These are phyloP conservation scores for Lapara coniferarum DNA, from an alignment of 2,888 invertebrate species.

Conservation along the genomic window DNA sequence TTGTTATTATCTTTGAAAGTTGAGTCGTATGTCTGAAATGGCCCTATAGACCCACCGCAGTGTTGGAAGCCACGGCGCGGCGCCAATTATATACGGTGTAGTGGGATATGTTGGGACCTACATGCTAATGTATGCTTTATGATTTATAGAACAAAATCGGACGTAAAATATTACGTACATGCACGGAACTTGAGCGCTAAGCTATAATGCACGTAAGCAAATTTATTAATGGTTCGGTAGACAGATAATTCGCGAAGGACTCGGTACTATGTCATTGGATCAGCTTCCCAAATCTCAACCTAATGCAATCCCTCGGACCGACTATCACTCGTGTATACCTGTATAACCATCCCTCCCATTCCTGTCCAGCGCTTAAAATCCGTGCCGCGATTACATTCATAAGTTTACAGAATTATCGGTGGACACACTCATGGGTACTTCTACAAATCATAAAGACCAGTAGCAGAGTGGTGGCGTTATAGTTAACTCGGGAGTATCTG, in stretches of 20 bases:
- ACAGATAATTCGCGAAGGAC: too few relatives aligned
- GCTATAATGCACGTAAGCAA: too few relatives aligned
- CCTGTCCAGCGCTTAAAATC: too few relatives aligned
- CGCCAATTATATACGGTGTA: conserved; percentile 67
- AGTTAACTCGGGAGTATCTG: conserved; percentile 31
- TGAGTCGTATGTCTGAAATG: neutral
- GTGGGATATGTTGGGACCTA: conserved; percentile 57
- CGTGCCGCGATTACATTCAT: neutral
- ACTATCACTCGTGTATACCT: too few relatives aligned
- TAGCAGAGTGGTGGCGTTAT: conserved; percentile 47
- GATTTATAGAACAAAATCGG: conserved; percentile 10
- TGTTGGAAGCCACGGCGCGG: neutral
- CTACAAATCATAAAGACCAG: conserved; percentile 47
- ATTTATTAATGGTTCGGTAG: too few relatives aligned
- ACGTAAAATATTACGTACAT: neutral
- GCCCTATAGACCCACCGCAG: conserved; percentile 39
- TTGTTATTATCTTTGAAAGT: too few relatives aligned
- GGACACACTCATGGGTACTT: neutral
- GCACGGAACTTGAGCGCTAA: too few relatives aligned
- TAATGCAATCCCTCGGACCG: too few relatives aligned
- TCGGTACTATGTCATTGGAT: too few relatives aligned
- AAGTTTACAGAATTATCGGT: neutral
- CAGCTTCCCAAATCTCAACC: too few relatives aligned
- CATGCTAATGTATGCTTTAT: conserved; percentile 23
- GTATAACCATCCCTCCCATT: too few relatives aligned